Evolutionary conservation across 1,140 invertebrate genomes (phyloP).

Genomic region (Choristoneura fumiferana): DNA sequence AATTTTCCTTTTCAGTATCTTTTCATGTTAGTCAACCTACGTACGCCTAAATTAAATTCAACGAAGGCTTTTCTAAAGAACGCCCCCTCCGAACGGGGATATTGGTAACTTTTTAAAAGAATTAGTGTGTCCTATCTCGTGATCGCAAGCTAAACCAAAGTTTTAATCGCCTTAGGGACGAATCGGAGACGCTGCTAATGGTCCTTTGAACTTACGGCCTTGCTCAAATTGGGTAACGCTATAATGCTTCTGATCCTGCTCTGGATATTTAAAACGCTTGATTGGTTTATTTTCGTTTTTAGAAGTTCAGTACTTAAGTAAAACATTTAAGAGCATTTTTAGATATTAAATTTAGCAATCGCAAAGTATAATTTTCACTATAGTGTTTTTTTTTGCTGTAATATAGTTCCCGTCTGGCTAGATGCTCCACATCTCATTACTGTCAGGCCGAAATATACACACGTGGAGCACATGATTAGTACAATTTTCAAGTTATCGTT

Average conservation of each 20-base stretch:
- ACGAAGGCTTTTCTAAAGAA: neutral
- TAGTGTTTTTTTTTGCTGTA: no score
- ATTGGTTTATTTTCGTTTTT: constrained; percentile 7
- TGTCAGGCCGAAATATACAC: no score
- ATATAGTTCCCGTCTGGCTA: no score
- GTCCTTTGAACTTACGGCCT: constrained; percentile 10
- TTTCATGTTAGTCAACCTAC: neutral
- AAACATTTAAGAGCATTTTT: no score
- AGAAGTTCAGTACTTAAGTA: no score
- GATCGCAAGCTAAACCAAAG: constrained; percentile 6
- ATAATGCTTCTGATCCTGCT: constrained; percentile 10
- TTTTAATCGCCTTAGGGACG: neutral
- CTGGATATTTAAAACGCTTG: neutral
- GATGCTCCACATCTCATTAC: no score
- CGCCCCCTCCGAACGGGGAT: neutral
- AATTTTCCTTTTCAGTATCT: neutral
- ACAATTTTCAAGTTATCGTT: no score
- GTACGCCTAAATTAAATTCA: neutral
- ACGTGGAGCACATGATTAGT: no score
- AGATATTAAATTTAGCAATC: no score
- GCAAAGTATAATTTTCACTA: no score
- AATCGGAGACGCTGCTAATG: constrained; percentile 12
- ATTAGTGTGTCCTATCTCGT: constrained; percentile 11
- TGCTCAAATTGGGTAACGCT: constrained; percentile 5
- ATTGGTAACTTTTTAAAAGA: constrained; percentile 7